These are phyloP conservation scores for Trichogramma pretiosum DNA, from an alignment of 1,140 invertebrate species.

Conservation along the genomic window DNA sequence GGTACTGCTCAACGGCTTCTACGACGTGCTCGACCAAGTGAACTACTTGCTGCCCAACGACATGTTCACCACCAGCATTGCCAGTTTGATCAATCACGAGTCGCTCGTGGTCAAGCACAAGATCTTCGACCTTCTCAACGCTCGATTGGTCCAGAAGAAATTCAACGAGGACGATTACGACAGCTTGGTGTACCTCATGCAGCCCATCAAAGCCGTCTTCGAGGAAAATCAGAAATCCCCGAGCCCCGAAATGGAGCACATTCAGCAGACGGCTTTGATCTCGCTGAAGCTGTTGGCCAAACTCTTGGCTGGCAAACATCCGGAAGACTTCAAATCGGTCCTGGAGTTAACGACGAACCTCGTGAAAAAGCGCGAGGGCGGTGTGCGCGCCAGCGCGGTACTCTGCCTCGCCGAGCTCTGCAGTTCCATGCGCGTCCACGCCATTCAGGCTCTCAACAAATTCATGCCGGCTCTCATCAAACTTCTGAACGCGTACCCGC, in stretches of 20 bases:
- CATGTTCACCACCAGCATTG: conserved; percentile 69
- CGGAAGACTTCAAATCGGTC: conserved; percentile 56
- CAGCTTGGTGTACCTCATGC: conserved; percentile 51
- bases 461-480: conserved; percentile 73
- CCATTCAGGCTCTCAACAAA: conserved; percentile 60
- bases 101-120: conserved; percentile 64
- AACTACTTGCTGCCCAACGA: conserved; percentile 68
- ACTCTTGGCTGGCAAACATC: conserved; percentile 54
- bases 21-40: conserved; percentile 66
- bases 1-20: conserved; percentile 63
- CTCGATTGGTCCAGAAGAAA: conserved; percentile 61
- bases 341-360: conserved; percentile 55
- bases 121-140: conserved; percentile 74
- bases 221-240: conserved; percentile 32
- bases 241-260: conserved; percentile 48
- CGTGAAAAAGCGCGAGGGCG: conserved; percentile 46
- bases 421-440: conserved; percentile 61
- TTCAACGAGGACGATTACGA: conserved; percentile 45
- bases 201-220: conserved; percentile 52
- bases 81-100: conserved; percentile 60
- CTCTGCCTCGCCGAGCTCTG: conserved; percentile 76
- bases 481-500: conserved; percentile 46
- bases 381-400: conserved; percentile 62
- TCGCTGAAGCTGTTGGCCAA: conserved; percentile 72
- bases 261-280: conserved; percentile 72